Conservation (phyloP, 2,797 vertebrate species). For the Cirrhinus mrigala region DNA sequence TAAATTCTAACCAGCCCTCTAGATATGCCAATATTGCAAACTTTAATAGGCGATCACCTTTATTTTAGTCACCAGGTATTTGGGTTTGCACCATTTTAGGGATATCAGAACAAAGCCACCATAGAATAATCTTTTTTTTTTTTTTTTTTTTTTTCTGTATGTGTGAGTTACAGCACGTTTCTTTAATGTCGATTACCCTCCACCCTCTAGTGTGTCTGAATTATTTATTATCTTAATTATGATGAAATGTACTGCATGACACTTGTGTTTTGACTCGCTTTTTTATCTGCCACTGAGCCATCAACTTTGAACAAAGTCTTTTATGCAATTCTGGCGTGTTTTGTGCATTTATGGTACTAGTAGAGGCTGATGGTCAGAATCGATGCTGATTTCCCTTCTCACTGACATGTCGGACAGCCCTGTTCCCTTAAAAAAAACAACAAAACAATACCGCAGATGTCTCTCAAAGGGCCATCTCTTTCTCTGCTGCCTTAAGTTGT, state of each 20-base stretch:
- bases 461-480: conserved; percentile 53
- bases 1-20: conserved; percentile 4
- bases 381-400: conserved; percentile 27
- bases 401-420: conserved; percentile 29
- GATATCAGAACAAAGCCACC: conserved; percentile 49
- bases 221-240: conserved; percentile 70
- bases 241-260: conserved; percentile 56
- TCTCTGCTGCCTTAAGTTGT: conserved; percentile 71
- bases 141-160: conserved; percentile 43
- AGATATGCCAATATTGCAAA: background rate
- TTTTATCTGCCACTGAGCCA: conserved; percentile 77
- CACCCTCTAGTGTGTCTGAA: conserved; percentile 62
- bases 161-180: conserved; percentile 17
- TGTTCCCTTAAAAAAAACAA: conserved; percentile 37
- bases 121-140: no score
- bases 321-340: conserved; percentile 66
- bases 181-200: conserved; percentile 46
- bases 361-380: conserved; percentile 34
- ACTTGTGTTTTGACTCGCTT: conserved; percentile 54
- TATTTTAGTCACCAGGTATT: conserved; percentile 20
- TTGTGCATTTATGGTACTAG: conserved; percentile 36
- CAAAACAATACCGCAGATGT: conserved; percentile 52
- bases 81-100: conserved; percentile 34
- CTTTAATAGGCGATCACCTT: conserved; percentile 1
- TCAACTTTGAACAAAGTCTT: conserved; percentile 57